Evolutionary conservation across 1,140 invertebrate species (phyloP), one percentile per base, ranked within the genome.

Genomic region (Varroa destructor): DNA sequence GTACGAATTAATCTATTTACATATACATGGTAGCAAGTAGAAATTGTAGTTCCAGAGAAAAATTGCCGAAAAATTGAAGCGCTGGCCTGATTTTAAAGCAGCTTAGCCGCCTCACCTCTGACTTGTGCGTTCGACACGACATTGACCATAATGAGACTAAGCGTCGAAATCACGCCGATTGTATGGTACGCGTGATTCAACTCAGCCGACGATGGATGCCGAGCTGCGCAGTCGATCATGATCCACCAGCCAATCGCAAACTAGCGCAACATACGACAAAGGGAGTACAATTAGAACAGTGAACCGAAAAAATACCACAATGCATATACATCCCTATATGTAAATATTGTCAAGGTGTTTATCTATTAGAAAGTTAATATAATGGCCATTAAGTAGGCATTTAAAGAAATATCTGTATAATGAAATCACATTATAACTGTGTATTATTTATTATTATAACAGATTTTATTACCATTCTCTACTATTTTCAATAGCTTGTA

Each of bases 231-330:
- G 83, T 98, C 94, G 77, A 98, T 96, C 70, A 95, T 88, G 70
- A 95, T 86, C 95, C 96, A 99, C 93, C 95, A 97, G 54, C 93
- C 95, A 73, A 86, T 82, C 76, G 92, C 95, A 81, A 97, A 97
- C 93, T 94, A 78, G n/a, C 57, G 42, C 10, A 71, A 73, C 54
- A 58, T 12, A 46, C 51, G 4, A 74, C 67, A 55, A 70, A 54
- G 70, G 25, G 25, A 55, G n/a, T 1, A 10, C 46, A 46, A 72
- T 37, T 71, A 71, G 72, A 72, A 74, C 40, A 5, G 43, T 4
- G 12, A 74, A 75, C 54, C 14, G 72, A 55, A 55, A 25, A 61
- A 56, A 71, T 64, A 14, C 71, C n/a, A 14, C 71, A 12, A 42
- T 12, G 43, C 6, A 57, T 64, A 37, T 6, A 73, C 55, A 14